phyloP scores from a whole-genome alignment of 1,140 invertebrate genomes.

The Atta colombica region DNA sequence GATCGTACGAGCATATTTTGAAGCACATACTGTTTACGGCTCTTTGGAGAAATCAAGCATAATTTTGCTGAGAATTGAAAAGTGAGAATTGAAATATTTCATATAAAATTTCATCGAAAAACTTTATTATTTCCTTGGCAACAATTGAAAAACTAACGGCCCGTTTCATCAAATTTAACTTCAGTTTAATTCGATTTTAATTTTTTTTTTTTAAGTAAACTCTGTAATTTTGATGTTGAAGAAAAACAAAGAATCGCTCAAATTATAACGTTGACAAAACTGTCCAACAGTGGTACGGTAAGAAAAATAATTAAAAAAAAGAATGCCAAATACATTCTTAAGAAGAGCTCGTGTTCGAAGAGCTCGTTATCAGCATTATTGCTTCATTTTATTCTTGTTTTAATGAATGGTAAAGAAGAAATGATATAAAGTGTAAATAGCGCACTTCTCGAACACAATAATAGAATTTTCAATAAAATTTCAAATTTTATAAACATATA shows the following conservation, averaged over 20 bases:
- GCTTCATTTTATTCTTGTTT: no score
- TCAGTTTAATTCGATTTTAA: slow-evolving; percentile 9
- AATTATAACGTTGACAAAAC: neutral
- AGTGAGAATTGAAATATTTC: neutral
- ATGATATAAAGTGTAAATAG: no score
- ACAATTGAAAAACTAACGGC: neutral
- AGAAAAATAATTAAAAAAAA: slow-evolving; percentile 2
- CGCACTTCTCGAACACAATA: no score
- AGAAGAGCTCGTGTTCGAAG: no score
- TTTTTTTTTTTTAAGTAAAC: no score
- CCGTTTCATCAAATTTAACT: slow-evolving; percentile 16
- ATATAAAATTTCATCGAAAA: neutral
- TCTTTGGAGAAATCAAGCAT: neutral
- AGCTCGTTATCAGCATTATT: no score
- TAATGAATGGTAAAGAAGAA: no score
- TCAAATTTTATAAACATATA: neutral
- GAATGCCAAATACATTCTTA: neutral
- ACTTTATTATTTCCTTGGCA: neutral
- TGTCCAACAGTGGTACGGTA: neutral
- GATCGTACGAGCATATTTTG: neutral
- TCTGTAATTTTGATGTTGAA: neutral
- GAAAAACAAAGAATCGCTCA: neutral
- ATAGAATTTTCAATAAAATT: neutral
- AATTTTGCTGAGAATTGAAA: neutral
- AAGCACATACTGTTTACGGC: no score